Evolutionary conservation across 2,113 vertebrate genomes (phyloP).

Genomic region (Crotalus horridus): DNA sequence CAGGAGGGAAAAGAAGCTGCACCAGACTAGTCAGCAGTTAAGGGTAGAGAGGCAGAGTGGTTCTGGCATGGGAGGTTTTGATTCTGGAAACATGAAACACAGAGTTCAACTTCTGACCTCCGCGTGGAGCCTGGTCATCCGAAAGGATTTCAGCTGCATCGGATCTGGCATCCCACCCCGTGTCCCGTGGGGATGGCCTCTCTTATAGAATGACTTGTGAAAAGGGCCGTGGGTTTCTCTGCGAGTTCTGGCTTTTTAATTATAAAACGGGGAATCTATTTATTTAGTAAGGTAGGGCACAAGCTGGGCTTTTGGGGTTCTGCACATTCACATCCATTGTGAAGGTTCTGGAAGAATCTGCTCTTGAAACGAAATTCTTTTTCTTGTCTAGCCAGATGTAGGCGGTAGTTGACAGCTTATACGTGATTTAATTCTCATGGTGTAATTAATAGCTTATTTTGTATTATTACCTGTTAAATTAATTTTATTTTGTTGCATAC

Average conservation of each 20-base stretch:
- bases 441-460: not conserved
- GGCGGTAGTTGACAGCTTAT: not conserved
- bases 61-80: not conserved
- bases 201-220: not conserved
- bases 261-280: not conserved
- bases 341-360: not conserved
- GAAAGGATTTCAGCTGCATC: not conserved
- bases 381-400: not conserved
- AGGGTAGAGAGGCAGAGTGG: not conserved
- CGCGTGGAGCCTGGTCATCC: rapidly evolving
- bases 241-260: not conserved
- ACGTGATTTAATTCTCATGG: not conserved
- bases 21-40: not conserved
- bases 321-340: not conserved
- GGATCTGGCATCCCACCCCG: not conserved
- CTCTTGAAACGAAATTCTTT: not conserved
- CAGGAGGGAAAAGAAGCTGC: rapidly evolving
- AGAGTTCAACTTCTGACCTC: not conserved
- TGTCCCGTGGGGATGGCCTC: no score
- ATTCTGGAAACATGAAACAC: not conserved
- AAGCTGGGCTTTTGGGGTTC: not conserved
- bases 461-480: not conserved
- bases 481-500: not conserved
- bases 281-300: not conserved
- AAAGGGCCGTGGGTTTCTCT: not conserved